Evolutionary conservation across 1,140 invertebrate species (phyloP), one percentile per base, ranked within the genome.

Genomic region (Polypedilum vanderplanki): DNA sequence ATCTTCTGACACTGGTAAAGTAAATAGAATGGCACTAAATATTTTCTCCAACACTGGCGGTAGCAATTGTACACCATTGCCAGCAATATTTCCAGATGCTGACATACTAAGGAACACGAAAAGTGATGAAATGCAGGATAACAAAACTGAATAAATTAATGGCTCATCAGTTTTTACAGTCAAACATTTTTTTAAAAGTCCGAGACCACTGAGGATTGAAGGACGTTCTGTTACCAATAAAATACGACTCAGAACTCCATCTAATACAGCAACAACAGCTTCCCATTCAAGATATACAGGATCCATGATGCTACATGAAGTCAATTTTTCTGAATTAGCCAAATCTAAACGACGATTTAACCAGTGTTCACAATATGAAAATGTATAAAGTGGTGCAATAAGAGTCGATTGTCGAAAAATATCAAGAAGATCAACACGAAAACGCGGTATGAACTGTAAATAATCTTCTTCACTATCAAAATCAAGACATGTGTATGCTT

Each of bases 401-500:
- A 90, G 84, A 18, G 93, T 95, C 1, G 91, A 89, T 77, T 90
- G 87, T 73, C 92, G 89, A 78, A 94, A 91, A 78, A 90, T 89
- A 79, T 94, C 92, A 15, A 93, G 80, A 65, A 94, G 84, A 79
- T 94, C 92, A 57, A 89, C 89, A 73, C 91, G 85, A 77, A 89
- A 91, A 77, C 93, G 86, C 83, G 89, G 89, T 79, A 92, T 94
- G 81, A 93, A 95, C 0, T 88, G 81, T 15, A 88, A 87, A 79
- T 94, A 98, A 79, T 97, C 95, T 80, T 96, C 94, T 79, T 97
- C 94, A 73, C 90, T 90, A 80, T 97, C 95, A 83, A 94, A 96
- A 82, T 97, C 95, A 57, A 93, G 84, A 75, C 91, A 91, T 12
- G 89, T 89, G 79, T 92, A 96, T 1, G 88, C 85, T 7, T 87